phyloP scores from a whole-genome alignment of 2,797 vertebrate species.

The Hydrophis major region DNA sequence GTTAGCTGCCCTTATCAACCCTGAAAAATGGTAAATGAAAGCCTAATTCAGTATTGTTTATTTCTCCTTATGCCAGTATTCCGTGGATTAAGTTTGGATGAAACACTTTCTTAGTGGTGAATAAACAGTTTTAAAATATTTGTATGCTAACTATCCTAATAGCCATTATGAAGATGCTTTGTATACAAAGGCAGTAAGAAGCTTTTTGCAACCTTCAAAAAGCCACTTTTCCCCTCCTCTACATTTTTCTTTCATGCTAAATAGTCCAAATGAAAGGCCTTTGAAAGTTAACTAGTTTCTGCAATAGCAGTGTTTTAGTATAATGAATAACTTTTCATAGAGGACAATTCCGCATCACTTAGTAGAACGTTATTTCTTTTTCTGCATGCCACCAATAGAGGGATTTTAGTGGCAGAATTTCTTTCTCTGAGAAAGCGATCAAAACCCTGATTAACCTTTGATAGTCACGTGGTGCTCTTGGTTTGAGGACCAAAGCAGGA shows the following conservation, averaged over 20 bases:
- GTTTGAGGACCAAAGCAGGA: slow-evolving; percentile 74
- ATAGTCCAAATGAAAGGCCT: slow-evolving; percentile 73
- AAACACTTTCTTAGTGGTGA: slow-evolving; percentile 73
- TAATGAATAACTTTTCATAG: slow-evolving; percentile 81
- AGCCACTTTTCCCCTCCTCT: slow-evolving; percentile 61
- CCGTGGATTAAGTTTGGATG: slow-evolving; percentile 77
- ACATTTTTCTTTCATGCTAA: slow-evolving; percentile 76
- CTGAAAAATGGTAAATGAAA: slow-evolving; percentile 69
- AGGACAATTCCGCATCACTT: slow-evolving; percentile 70
- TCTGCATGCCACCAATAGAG: slow-evolving; percentile 66
- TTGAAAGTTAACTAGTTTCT: slow-evolving; percentile 82
- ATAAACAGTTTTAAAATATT: slow-evolving; percentile 77
- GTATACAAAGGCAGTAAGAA: slow-evolving; percentile 67
- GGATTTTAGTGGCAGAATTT: slow-evolving; percentile 77
- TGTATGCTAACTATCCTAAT: slow-evolving; percentile 73
- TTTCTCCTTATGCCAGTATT: slow-evolving; percentile 72
- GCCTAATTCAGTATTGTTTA: slow-evolving; percentile 74
- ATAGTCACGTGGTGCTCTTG: slow-evolving; percentile 82
- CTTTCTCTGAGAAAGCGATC: slow-evolving; percentile 85
- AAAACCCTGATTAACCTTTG: slow-evolving; percentile 92
- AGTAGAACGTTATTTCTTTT: slow-evolving; percentile 72
- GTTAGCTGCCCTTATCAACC: slow-evolving; percentile 69
- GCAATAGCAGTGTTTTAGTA: slow-evolving; percentile 79
- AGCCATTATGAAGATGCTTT: slow-evolving; percentile 74
- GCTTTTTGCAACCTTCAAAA: slow-evolving; percentile 59